Base-by-base conservation (phyloP, 2,888 invertebrate genomes). In the Volucella zonaria region DNA sequence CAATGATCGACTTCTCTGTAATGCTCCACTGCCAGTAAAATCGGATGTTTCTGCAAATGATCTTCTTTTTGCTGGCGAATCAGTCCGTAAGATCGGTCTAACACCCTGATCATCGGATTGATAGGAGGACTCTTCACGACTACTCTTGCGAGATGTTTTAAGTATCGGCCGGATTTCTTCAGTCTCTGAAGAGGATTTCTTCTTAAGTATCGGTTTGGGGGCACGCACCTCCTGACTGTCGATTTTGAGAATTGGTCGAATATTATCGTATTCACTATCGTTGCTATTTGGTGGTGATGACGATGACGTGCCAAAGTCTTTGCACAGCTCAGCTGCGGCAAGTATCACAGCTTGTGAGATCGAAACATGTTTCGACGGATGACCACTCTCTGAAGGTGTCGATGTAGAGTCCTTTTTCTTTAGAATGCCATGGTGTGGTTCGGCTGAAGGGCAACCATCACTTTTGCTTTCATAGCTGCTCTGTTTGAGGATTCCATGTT, bases 161-260 rank as follows among this genome's bases (percentile, higher is more conserved):
- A 97, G 92, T 88, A 97, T 97, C 42, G 97, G 96, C 87, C 94
- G 93, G 62, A 95, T 95, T 87, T 95, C 96, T 61, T 95, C 95
- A 88, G 94, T 93, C 88, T 96, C 96, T 0, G 95, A 94, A 86
- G 95, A 95, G 0, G 95, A 95, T 90, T 97, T 97, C 92, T 97
- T 97, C 92, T 97, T 97, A 49, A 97, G 91, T 89, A 97, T 97
- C 3, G 97, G 97, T 91, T 93, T 95, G 0, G 95, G 95, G 47
- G 93, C 93, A 74, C 93, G 91, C 12, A 89, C 86, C 38, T 88
- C 88, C 11, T 94, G 93, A 86, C 95, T 95, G 90, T 96, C 96
- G 92, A 96, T 96, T 92, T 97, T 97, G 11, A 97, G 92, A 88
- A 97, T 97, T 2, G 97, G 96, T 88, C 95, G 94, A 0, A 96